phyloP scores from a whole-genome alignment of 2,113 vertebrate genomes.

The Danio rerio region GRCz12tu NC_133182.1:40256001-40256500 shows the following conservation, averaged over 20 bases:
- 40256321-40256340: slow-evolving; percentile 97
- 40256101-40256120: too few species aligned
- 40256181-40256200: too few species aligned
- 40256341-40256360: slow-evolving; percentile 94
- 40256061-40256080: background rate
- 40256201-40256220: too few species aligned
- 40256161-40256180: too few species aligned
- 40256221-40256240: slow-evolving; percentile 3
- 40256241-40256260: slow-evolving; percentile 79
- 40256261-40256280: slow-evolving; percentile 95
- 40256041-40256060: too few species aligned
- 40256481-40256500: too few species aligned
- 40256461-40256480: too few species aligned
- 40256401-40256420: background rate
- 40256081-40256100: background rate
- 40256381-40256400: background rate
- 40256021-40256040: too few species aligned
- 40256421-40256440: background rate
- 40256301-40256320: slow-evolving; percentile 89
- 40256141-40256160: too few species aligned
- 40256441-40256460: too few species aligned
- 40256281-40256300: slow-evolving; percentile 92
- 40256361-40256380: background rate
- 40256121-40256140: too few species aligned
- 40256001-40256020: too few species aligned